phyloP scores from a whole-genome alignment of 2,113 vertebrate genomes.

The Sturnira hondurensis region DNA sequence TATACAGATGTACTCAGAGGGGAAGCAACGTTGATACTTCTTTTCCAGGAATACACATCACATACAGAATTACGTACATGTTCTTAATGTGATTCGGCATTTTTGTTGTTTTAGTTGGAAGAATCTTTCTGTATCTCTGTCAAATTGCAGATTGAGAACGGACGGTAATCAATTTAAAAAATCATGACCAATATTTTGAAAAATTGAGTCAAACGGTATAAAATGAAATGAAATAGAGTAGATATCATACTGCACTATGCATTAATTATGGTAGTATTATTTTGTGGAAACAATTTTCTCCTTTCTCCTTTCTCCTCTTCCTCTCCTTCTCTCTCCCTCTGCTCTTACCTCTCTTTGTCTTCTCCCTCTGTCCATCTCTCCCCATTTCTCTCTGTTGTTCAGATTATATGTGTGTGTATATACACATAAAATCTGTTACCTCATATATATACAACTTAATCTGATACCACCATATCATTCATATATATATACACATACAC shows the following conservation, averaged over 20 bases:
- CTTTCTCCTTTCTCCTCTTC: neutral
- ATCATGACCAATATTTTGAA: neutral
- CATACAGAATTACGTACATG: neutral
- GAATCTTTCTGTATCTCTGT: neutral
- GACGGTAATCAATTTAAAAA: neutral
- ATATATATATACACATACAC: too few species aligned
- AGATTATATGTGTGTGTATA: neutral
- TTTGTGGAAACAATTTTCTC: neutral
- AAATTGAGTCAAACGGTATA: neutral
- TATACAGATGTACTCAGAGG: neutral
- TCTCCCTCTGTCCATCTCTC: neutral
- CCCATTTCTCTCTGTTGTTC: neutral
- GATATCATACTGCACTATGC: neutral
- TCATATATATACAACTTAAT: too few species aligned
- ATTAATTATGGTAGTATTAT: neutral
- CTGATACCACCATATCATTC: too few species aligned
- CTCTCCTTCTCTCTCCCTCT: neutral
- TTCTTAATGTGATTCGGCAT: neutral
- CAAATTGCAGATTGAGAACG: neutral
- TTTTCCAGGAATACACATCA: neutral
- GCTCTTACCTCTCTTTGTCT: neutral
- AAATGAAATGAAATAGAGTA: neutral
- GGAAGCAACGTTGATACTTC: neutral
- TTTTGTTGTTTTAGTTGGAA: neutral
- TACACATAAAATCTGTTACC: too few species aligned